These are phyloP conservation scores for Uloborus diversus DNA, from an alignment of 1,140 invertebrate species.

Conservation along the genomic window DNA sequence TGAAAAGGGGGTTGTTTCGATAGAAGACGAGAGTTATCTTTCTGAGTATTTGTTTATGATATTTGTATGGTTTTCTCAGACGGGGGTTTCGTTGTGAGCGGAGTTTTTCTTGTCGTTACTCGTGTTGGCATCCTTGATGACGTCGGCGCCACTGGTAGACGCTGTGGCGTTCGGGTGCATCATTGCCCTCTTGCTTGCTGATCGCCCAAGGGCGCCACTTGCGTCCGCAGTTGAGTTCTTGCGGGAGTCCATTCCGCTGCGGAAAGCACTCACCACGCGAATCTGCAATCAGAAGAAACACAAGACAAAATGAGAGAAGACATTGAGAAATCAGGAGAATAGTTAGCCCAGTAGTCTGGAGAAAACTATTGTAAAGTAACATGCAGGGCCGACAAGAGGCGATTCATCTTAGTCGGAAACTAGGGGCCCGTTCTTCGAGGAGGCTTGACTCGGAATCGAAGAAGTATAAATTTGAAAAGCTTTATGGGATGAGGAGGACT, in stretches of 20 bases:
- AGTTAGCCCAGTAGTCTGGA: too few relatives aligned
- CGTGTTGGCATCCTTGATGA: conserved; percentile 48
- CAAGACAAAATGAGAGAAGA: too few relatives aligned
- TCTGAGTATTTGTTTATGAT: not conserved
- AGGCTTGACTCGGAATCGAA: too few relatives aligned
- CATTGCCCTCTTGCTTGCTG: conserved; percentile 15
- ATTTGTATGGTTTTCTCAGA: conserved; percentile 7
- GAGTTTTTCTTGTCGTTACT: conserved; percentile 47
- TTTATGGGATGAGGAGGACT: too few relatives aligned
- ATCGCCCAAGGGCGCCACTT: conserved; percentile 30
- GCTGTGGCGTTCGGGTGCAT: conserved; percentile 15
- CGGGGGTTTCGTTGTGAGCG: conserved; percentile 54
- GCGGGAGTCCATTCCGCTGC: conserved; percentile 95
- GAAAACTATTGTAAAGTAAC: too few relatives aligned
- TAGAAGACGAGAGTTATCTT: not conserved
- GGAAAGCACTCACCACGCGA: conserved; percentile 99
- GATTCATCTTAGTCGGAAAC: too few relatives aligned
- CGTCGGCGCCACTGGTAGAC: conserved; percentile 44
- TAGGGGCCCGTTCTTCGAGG: too few relatives aligned
- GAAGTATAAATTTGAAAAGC: too few relatives aligned
- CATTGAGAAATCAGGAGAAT: too few relatives aligned
- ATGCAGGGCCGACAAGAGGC: too few relatives aligned
- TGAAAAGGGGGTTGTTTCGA: not conserved
- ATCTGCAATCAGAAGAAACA: conserved; percentile 76
- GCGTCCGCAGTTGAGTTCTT: conserved; percentile 73